Base-by-base conservation (phyloP, 2,113 vertebrate genomes). In the Onychorhynchus coronatus region DNA sequence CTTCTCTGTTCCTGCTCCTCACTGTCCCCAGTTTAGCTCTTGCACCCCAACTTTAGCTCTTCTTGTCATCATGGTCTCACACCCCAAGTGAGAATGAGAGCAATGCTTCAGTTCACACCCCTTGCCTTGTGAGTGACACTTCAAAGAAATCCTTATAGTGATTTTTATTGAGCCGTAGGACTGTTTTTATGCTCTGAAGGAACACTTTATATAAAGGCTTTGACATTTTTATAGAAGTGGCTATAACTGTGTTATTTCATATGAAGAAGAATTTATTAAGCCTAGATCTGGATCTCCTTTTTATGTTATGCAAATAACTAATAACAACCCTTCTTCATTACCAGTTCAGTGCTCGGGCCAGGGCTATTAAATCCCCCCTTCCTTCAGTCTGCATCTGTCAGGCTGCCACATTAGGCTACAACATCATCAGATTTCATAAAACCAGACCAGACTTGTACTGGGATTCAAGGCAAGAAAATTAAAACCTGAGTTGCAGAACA, bases 221-320 rank as follows among this genome's bases (percentile, higher is more conserved):
- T 90, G 78, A 85, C 73, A 70, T 91, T 95, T 96, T 96, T 87
- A 95, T 92, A 88, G 85, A 89, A 97, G 82, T 5, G 3, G 61
- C 67, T 91, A 42, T 67, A 95, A 81, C 70, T 53, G 33, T 81
- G 77, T 89, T 95, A 68, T 91, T 94, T 52, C 61, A 35, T 80
- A 83, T 0, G 2, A 61, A 61, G 73, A 88, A 89, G 62, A 93
- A 88, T 90, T 95, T 89, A 91, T 85, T 83, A 85, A 82, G 71
- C 47, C 37, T 75, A 35, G 53, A 85, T 89, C 74, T 80, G 67
- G 42, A 85, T 89, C 88, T 58, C 37, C 46, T 74, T 96, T 72
- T 90, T 77, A 90, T 74, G 30, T 87, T 90, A 81, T 66, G 91
- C 75, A 95, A 81, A 94, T 58, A 16, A 91, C 63, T 86, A 76